phyloP scores from a whole-genome alignment of 2,113 vertebrate genomes.

The Austrofundulus limnaeus region DNA sequence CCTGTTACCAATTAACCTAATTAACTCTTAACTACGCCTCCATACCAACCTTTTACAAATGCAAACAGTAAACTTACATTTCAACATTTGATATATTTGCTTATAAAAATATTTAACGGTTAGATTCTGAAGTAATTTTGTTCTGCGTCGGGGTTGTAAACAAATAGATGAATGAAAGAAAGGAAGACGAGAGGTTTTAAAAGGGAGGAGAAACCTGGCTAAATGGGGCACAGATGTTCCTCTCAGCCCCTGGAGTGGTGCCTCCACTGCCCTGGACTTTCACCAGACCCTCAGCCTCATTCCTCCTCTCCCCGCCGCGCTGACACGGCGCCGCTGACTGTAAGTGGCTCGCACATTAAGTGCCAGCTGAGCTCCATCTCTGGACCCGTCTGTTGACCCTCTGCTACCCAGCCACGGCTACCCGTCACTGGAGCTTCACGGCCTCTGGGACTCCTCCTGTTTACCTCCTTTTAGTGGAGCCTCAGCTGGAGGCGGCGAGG shows the following conservation, averaged over 20 bases:
- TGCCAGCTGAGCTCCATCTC: slow-evolving; percentile 61
- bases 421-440: slow-evolving; percentile 38
- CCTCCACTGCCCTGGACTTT: slow-evolving; percentile 63
- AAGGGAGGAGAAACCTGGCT: slow-evolving; percentile 49
- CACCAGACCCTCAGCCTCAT: slow-evolving; percentile 64
- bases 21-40: no score
- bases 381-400: slow-evolving; percentile 59
- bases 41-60: not conserved
- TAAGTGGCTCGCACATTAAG: slow-evolving; percentile 59
- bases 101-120: no score
- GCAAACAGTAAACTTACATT: no score
- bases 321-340: slow-evolving; percentile 26
- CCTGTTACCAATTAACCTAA: no score
- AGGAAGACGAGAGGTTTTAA: slow-evolving; percentile 31
- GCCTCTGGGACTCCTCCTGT: slow-evolving; percentile 32
- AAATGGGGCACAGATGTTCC: slow-evolving; percentile 77
- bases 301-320: slow-evolving; percentile 32
- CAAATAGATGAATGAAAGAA: slow-evolving; percentile 1
- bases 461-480: slow-evolving; percentile 3
- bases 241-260: slow-evolving; percentile 64
- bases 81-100: no score
- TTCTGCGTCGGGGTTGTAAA: no score
- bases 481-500: slow-evolving; percentile 11
- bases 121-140: no score
- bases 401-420: slow-evolving; percentile 51